Conservation (phyloP, 2,113 vertebrate species). For the Corythornis cristatus region DNA sequence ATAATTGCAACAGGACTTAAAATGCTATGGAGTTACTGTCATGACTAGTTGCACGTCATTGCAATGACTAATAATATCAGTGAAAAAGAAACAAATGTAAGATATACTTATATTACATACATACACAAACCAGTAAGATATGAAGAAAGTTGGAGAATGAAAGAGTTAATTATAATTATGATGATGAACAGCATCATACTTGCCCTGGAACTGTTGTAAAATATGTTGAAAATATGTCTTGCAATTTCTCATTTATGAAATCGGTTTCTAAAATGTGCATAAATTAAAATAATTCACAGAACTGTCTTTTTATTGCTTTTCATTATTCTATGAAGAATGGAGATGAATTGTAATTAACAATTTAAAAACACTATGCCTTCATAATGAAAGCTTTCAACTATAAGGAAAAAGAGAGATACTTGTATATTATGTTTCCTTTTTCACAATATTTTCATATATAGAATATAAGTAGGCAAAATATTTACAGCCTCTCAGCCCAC, state of each 20-base stretch:
- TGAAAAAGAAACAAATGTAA: not conserved
- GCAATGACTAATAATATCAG: not conserved
- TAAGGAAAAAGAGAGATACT: not conserved
- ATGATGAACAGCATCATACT: not conserved
- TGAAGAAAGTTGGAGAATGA: not conserved
- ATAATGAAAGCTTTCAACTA: not conserved
- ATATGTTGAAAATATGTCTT: not conserved
- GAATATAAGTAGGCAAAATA: constrained; percentile 29
- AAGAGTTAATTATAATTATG: constrained; percentile 26
- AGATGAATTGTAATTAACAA: constrained; percentile 4
- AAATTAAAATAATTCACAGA: constrained; percentile 44
- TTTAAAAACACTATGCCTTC: not conserved
- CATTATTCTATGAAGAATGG: not conserved
- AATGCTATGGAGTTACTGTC: not conserved
- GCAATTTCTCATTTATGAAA: constrained; percentile 34
- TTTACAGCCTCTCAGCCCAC: constrained; percentile 15
- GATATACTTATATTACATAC: not conserved
- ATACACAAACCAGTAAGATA: not conserved
- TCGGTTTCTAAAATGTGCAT: constrained; percentile 21
- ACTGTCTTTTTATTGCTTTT: constrained; percentile 7
- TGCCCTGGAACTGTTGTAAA: constrained; percentile 27
- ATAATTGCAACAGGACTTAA: not conserved
- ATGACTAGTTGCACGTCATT: not conserved
- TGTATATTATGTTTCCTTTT: not conserved
- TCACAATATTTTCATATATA: not conserved